A percentile compares a stretch with the other conserved stretches of the same genome.
Evolutionary conservation across 2,113 vertebrate genomes (phyloP).

Genomic region (Ammospiza caudacuta): DNA sequence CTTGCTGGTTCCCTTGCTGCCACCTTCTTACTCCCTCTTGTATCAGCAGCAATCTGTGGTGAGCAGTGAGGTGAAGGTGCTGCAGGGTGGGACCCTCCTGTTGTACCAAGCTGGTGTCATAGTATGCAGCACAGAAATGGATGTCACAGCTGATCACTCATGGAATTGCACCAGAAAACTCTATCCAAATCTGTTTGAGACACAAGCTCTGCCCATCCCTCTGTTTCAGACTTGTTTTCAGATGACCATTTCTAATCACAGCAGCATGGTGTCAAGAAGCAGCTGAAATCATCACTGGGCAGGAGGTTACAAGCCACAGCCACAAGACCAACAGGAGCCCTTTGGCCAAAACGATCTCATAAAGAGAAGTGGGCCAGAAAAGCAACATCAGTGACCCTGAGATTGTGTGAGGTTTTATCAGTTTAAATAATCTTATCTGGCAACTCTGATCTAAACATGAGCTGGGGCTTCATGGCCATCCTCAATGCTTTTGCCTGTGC

Average conservation of each 20-base stretch:
- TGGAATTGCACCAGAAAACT: background rate
- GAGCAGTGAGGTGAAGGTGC: background rate
- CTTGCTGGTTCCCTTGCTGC: background rate
- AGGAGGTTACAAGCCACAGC: background rate
- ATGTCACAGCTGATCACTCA: background rate
- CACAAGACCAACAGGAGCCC: background rate
- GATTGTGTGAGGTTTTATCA: background rate
- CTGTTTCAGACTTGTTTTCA: background rate
- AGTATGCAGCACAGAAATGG: background rate
- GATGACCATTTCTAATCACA: background rate
- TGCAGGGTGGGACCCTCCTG: background rate
- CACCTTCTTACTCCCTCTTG: background rate
- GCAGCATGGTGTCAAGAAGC: background rate
- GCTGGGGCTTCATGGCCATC: background rate
- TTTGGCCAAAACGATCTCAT: slow-evolving; percentile 10
- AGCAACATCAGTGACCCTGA: background rate
- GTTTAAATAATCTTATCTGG: slow-evolving; percentile 37
- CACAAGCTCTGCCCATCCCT: background rate
- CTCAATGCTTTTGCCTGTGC: background rate
- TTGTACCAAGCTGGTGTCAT: background rate
- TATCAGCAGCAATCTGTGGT: background rate
- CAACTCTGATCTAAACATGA: background rate
- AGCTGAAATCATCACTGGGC: slow-evolving; percentile 21
- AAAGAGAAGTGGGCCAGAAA: background rate
- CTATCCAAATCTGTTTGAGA: background rate